Conservation (phyloP, 2,888 invertebrate genomes). For the Acrobasis repandana region DNA sequence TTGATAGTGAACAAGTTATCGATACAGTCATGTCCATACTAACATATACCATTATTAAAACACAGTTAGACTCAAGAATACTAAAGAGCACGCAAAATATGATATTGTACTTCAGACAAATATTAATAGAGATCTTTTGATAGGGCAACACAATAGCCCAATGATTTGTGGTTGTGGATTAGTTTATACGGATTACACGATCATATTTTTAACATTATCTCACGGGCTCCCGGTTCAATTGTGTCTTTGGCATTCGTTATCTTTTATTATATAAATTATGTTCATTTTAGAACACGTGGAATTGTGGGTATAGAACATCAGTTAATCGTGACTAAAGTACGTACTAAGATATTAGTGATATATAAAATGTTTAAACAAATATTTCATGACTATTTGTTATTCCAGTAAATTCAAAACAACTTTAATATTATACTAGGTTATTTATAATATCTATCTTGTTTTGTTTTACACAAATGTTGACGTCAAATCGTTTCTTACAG, state of each 20-base stretch:
- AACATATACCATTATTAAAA: slow-evolving; percentile 37
- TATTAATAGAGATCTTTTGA: slow-evolving; percentile 52
- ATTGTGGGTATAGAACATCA: background rate
- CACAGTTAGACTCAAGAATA: slow-evolving; percentile 30
- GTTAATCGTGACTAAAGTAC: too few relatives aligned
- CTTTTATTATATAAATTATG: background rate
- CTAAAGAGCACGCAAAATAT: slow-evolving; percentile 36
- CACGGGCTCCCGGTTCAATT: slow-evolving; percentile 10
- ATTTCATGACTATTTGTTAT: too few relatives aligned
- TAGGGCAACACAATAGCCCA: slow-evolving; percentile 34
- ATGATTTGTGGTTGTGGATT: slow-evolving; percentile 27
- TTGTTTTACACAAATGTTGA: too few relatives aligned
- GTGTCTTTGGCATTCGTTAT: background rate
- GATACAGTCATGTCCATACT: slow-evolving; percentile 30
- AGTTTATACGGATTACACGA: slow-evolving; percentile 24
- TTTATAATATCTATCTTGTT: too few relatives aligned
- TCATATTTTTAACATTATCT: slow-evolving; percentile 18
- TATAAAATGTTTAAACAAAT: too few relatives aligned
- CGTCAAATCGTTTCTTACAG: too few relatives aligned
- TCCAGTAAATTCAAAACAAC: too few relatives aligned
- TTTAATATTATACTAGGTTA: too few relatives aligned
- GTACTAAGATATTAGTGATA: too few relatives aligned
- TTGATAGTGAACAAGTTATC: too few relatives aligned
- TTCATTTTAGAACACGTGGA: background rate
- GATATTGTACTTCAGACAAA: slow-evolving; percentile 42